Conservation (phyloP, 2,797 vertebrate genomes). For the Dallia pectoralis region DNA sequence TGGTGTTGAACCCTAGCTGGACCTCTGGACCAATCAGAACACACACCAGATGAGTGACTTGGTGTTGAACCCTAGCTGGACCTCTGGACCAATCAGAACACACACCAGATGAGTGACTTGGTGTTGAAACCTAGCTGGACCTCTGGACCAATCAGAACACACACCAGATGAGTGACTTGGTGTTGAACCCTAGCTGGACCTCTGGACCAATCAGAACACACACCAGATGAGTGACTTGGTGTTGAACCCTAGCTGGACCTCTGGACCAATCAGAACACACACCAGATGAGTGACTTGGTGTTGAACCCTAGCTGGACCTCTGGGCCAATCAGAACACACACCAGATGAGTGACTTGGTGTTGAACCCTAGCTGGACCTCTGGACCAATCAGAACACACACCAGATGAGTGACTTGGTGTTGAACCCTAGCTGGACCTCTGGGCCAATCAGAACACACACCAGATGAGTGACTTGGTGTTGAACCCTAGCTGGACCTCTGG, state of each 20-base stretch:
- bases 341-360: background rate
- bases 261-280: background rate
- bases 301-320: conserved; percentile 20
- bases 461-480: conserved; percentile 12
- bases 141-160: background rate
- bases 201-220: background rate
- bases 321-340: background rate
- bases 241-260: conserved; percentile 19
- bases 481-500: background rate
- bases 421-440: conserved; percentile 11
- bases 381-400: background rate
- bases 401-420: conserved; percentile 5
- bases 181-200: conserved; percentile 20
- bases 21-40: background rate
- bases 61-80: conserved; percentile 26
- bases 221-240: background rate
- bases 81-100: background rate
- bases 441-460: background rate
- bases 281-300: background rate
- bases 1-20: conserved; percentile 26
- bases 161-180: background rate
- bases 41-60: background rate
- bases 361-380: conserved; percentile 20
- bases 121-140: conserved; percentile 23
- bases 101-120: background rate